Percentiles rank a stretch among this genome's conserved stretches.
Conservation (phyloP, 2,797 vertebrate genomes). For the Saxicola maurus region DNA sequence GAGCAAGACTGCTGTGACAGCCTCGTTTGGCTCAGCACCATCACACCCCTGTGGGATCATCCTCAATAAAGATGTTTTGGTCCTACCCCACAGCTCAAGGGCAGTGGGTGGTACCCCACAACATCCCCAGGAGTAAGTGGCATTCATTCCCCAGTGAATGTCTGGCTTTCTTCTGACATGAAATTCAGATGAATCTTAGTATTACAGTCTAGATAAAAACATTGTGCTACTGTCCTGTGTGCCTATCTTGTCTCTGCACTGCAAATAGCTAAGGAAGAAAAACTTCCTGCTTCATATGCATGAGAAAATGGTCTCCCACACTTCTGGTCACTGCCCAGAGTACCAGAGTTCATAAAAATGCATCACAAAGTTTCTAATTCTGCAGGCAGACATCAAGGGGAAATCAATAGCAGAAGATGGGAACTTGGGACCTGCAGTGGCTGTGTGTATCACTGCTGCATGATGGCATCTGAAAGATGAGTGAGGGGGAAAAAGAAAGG, state of each 20-base stretch:
- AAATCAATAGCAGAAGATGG: neutral
- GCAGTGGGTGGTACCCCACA: neutral
- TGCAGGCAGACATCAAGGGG: neutral
- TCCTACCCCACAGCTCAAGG: rapidly evolving
- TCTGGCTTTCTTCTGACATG: neutral
- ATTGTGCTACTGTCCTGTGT: rapidly evolving
- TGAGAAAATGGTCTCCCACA: neutral
- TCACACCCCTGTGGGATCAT: neutral
- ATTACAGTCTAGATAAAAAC: neutral
- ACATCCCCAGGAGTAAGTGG: neutral
- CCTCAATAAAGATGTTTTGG: neutral
- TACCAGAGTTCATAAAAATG: neutral
- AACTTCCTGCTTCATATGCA: neutral
- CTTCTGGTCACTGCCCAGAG: neutral
- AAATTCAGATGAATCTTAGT: neutral
- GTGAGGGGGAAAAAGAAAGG: neutral
- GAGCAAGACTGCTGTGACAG: neutral
- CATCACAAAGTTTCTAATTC: neutral
- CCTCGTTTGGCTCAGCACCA: neutral
- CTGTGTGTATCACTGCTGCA: neutral
- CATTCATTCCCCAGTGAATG: neutral
- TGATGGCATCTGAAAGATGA: neutral
- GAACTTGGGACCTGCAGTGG: neutral
- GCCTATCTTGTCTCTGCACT: neutral
- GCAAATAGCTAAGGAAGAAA: neutral